Base-by-base conservation (phyloP, 2,113 vertebrate genomes). In the Rafetus swinhoei region DNA sequence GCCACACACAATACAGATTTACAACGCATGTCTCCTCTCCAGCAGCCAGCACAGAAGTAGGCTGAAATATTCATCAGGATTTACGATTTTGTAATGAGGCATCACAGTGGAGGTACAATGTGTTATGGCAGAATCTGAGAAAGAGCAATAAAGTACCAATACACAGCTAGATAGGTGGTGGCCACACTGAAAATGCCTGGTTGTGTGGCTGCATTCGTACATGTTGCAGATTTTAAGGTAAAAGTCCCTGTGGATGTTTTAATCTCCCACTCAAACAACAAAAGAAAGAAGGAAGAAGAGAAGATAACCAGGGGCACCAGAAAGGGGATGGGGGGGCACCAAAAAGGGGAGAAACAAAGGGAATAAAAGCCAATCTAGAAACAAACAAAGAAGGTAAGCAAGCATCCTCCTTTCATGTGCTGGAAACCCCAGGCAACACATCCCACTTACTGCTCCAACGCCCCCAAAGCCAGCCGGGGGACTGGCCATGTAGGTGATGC, bases 311-410 rank as follows among this genome's bases (percentile, higher is more conserved):
- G 84, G 91, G 69, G 94, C 96, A 96, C 90, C 95, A 96, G 81
- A 79, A 89, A 95, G 91, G 52, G 56, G 85, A 82, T 83, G 83
- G 74, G 65, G 53, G 39, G 79, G 21, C 62, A 79, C 56, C 69
- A 87, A 59, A 89, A 95, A 94, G 94, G 95, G 96, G 94, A 92
- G 87, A 91, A 25, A 90, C 92, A 92, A 95, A 87, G 77, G 65
- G 86, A 93, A 91, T 91, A 95, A 94, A 87, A 93, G 81, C 96
- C 82, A 84, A 87, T 87, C 76, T n/a, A 57, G 72, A 90, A 97
- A 93, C 77, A 91, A 85, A 88, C 88, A 97, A 95, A 90, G 96
- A 94, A 86, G 84, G 94, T 88, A 88, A 93, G 94, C 95, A 94
- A 94, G 62, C 90, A 87, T 80, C 81, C 82, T 77, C 39, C 55